Percentiles rank a stretch among this genome's conserved stretches.
Evolutionary conservation across 2,888 invertebrate genomes (phyloP).

Genomic region (Auanema sp.): DNA sequence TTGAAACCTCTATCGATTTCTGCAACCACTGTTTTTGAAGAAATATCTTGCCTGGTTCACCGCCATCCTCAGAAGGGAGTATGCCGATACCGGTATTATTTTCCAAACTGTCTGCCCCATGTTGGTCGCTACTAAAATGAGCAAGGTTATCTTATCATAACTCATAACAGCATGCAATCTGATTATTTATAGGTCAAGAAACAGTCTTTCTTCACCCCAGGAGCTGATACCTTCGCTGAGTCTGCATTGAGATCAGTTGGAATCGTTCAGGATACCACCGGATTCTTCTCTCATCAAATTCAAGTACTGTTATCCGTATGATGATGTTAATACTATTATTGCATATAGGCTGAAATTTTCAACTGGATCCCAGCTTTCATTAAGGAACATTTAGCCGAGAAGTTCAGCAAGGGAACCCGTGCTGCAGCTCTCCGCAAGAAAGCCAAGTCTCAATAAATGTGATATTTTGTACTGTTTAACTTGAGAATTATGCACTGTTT

Average conservation of each 20-base stretch:
- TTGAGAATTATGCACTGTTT: not conserved
- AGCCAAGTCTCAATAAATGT: conserved; percentile 39
- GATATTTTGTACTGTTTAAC: not conserved
- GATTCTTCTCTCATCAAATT: conserved; percentile 35
- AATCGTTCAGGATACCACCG: conserved; percentile 54
- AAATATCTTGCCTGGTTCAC: conserved; percentile 59
- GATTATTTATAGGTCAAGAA: conserved; percentile 24
- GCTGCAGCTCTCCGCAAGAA: conserved; percentile 54
- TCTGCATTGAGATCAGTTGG: conserved; percentile 55
- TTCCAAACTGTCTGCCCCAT: conserved; percentile 61
- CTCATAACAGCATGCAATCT: not conserved
- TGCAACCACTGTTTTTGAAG: conserved; percentile 32
- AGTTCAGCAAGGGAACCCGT: conserved; percentile 48
- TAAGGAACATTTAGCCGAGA: conserved; percentile 42
- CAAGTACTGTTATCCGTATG: conserved; percentile 10
- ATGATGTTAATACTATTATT: not conserved
- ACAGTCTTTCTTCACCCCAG: conserved; percentile 53
- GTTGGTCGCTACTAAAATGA: conserved; percentile 61
- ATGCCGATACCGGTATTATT: conserved; percentile 64
- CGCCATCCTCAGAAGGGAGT: conserved; percentile 65
- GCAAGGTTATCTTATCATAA: conserved; percentile 33
- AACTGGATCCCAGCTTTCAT: conserved; percentile 42
- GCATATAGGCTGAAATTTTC: conserved; percentile 38
- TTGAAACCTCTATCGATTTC: conserved; percentile 51
- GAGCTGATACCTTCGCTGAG: conserved; percentile 39